Base-by-base conservation (phyloP, 37 sponge, comb jelly and placozoan species). In the Oscarella lobularis region DNA sequence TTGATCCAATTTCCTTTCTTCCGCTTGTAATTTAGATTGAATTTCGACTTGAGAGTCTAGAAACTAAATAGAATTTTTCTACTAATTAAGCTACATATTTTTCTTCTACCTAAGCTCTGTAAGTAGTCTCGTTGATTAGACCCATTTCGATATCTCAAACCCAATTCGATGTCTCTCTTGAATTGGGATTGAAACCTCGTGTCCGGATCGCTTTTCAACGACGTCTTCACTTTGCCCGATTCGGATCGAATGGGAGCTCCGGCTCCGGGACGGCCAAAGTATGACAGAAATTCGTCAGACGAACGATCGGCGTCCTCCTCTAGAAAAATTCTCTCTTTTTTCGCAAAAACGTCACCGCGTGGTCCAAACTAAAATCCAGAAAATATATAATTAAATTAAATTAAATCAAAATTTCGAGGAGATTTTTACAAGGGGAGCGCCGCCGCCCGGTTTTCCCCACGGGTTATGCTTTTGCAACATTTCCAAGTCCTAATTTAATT, bases 361-460 rank as follows among this genome's bases (percentile, higher is more conserved):
- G n/a, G 14, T 48, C 14, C 60, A 48, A 48, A 48, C 20, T 20
- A 48, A 48, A 9, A 48, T 48, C 20, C 60, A 48, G 20, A 48
- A 27, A 20, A 9, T 27, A 48, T 27, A 48, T 27, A 48, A 48
- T 20, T 48, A 48, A 48, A 48, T 20, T 9, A 48, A 20, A 48
- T 27, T 20, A 48, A 48, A 9, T 48, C 9, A 9, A 48, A 48
- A 9, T 48, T 48, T 27, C 9, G 9, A 27, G 60, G 20, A 48
- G 20, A 48, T 48, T 27, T 48, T n/a, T 68, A 68, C 71, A 5
- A 29, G 6, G 6, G 71, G 71, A 68, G 71, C 71, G n/a, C 71
- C 71, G 29, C 33, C 71, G 29, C 71, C 71, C 6, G 71, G 71
- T 20, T 68, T 68, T 68, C 71, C 71, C 71, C 71, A 68, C 29